Evolutionary conservation across 2,797 vertebrate genomes (phyloP).

Genomic region (Chrosomus eos): DNA sequence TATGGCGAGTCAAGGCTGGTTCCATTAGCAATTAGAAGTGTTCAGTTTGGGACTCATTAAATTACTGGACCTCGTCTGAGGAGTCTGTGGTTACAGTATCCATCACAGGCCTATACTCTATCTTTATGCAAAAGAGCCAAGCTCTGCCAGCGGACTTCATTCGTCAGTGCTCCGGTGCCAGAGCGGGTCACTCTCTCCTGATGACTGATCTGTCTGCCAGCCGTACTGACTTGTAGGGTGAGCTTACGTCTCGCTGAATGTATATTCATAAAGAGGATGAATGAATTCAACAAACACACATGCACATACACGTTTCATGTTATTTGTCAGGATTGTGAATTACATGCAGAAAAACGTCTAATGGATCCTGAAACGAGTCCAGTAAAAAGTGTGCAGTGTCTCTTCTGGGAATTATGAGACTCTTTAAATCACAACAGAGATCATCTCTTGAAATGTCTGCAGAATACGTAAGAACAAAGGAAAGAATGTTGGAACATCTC

Average conservation of each 20-base stretch:
- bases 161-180: constrained; percentile 67
- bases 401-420: neutral
- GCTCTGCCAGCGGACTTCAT: constrained; percentile 73
- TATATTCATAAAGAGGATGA: constrained; percentile 1
- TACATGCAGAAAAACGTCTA: neutral
- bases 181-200: constrained; percentile 74
- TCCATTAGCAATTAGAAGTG: constrained; percentile 78
- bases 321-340: neutral
- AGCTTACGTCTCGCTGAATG: neutral
- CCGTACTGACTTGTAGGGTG: constrained; percentile 19
- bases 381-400: neutral
- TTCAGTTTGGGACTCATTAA: constrained; percentile 80
- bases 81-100: constrained; percentile 47
- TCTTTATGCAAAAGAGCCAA: constrained; percentile 53
- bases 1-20: constrained; percentile 73
- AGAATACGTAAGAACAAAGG: constrained; percentile 2
- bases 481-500: constrained; percentile 17
- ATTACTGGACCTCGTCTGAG: constrained; percentile 70
- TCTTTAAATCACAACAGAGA: constrained; percentile 11
- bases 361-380: neutral
- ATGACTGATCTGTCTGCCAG: constrained; percentile 60
- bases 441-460: neutral
- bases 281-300: constrained; percentile 13
- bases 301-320: neutral
- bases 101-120: constrained; percentile 42